Evolutionary conservation across 2,888 invertebrate genomes (phyloP), one percentile per base, ranked within the genome.

Genomic region (Aspidiotus destructor): DNA sequence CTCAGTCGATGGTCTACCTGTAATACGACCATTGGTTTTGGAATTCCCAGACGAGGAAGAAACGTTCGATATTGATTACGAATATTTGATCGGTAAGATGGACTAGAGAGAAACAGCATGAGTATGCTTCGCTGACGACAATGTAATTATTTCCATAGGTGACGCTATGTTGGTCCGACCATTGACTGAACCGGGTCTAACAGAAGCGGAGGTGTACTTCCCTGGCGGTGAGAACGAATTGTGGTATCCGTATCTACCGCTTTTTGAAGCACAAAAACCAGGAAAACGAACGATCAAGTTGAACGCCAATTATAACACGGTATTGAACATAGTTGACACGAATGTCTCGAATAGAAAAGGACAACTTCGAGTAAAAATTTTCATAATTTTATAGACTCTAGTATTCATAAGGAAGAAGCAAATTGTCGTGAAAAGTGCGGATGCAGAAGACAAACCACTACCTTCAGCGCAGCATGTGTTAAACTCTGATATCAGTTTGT

Each of bases 391-490:
- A 1, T 75, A 92, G 87, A 88, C 93, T 74, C 96, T 98, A 0
- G 92, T 93, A 48, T 99, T 86, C 81, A 95, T 96, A 78, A 82
- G 91, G 72, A 94, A 95, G 63, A 99, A 99, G 1, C 82, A 84
- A 0, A 90, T 99, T 67, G 80, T 99, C 44, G 87, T 97, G 0
- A 86, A 91, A 73, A 95, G 95, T 28, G 95, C 28, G 28, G 28
- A 28, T 28, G 28, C 28, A 28, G 28, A 28, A 79, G 89, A 94
- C 79, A 83, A 97, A 71, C 85, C 90, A 68, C 85, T 98, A 0
- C 84, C 97, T 55, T 84, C 95, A 0, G 86, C 96, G 0, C 80
- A 85, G 0, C 82, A 95, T 0, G 94, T 91, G 86, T 84, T 84
- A 8, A 81, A 90, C 75, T 99, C 99, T 80, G 98, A 99, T 0